Base-by-base conservation (phyloP, 2,797 vertebrate genomes). In the Pipistrellus kuhlii region DNA sequence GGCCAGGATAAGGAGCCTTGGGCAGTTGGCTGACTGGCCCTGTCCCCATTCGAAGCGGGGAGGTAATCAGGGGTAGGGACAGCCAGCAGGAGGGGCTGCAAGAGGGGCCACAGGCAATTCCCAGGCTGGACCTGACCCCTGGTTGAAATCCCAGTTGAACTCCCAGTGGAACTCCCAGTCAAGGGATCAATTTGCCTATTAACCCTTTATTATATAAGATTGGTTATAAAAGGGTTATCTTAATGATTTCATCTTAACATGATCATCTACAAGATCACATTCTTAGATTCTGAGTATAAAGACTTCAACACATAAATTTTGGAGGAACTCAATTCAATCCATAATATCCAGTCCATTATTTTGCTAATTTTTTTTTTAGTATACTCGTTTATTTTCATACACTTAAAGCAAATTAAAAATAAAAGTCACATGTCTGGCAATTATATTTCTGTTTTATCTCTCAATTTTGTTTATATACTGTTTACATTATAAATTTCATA, bases 201-300 rank as follows among this genome's bases (percentile, higher is more conserved):
- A 59, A 27, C 25, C 25, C 27, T 27, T 27, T 59, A 59, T 59
- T 59, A 59, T 27, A 27, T 59, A 59, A 12, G 12, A 27, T 59
- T 59, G 25, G 57, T 59, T 59, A 59, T 59, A 15, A n/a, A n/a
- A n/a, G 4, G 7, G 4, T 27, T 30, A 20, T 27, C 5, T 27
- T 35, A 77, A 7, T 18, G 66, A 51, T 38, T 27, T 84, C 55
- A 89, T 83, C 80, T 82, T 83, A 92, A 88, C 25, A 77, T 83
- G 27, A n/a, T 78, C 44, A 75, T 85, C 80, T 83, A 25, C 23
- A 88, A 88, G 17, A 51, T 76, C 46, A 84, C 6, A 11, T 71
- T 90, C 72, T 84, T 25, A 87, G 13, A 25, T 75, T 14, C 17
- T 57, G 17, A 8, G 8, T 51, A 1, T 18, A 72, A 87, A 25